Conservation (phyloP, 2,888 invertebrate species). For the Bugula neritina region DNA sequence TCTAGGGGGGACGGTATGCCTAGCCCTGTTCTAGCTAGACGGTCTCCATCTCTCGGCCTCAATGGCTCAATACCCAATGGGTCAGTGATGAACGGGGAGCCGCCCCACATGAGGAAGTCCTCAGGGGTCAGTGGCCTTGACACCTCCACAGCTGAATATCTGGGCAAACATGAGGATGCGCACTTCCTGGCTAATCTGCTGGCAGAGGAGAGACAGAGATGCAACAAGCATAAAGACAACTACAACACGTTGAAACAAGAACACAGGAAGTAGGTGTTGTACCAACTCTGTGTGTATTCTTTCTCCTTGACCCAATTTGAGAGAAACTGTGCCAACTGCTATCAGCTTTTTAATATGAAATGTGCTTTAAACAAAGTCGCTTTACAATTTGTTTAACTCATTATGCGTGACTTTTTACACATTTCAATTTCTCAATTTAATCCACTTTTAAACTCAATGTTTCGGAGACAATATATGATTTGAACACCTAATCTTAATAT, state of each 20-base stretch:
- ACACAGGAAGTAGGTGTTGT: slow-evolving; percentile 46
- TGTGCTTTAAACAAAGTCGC: too few relatives aligned
- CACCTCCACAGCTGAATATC: not conserved
- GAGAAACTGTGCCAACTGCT: too few relatives aligned
- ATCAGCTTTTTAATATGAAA: too few relatives aligned
- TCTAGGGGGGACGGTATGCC: not conserved
- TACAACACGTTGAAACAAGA: slow-evolving; percentile 51
- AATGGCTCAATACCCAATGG: slow-evolving; percentile 23
- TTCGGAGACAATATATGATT: too few relatives aligned
- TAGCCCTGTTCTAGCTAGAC: not conserved
- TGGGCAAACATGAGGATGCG: slow-evolving; percentile 15
- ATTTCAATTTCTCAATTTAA: too few relatives aligned
- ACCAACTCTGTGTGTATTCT: too few relatives aligned
- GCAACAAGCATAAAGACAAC: slow-evolving; percentile 50
- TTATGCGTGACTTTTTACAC: too few relatives aligned
- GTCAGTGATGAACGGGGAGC: not conserved
- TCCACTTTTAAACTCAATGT: too few relatives aligned
- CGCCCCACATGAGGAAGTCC: not conserved
- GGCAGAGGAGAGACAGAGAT: slow-evolving; percentile 49
- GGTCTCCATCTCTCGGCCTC: not conserved
- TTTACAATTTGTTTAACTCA: too few relatives aligned
- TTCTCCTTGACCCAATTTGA: too few relatives aligned
- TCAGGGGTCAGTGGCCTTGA: not conserved
- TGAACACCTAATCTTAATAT: too few relatives aligned
- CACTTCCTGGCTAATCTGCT: slow-evolving; percentile 46